Conservation (phyloP, 2,888 invertebrate genomes). For the Drosophila ustulata region DNA sequence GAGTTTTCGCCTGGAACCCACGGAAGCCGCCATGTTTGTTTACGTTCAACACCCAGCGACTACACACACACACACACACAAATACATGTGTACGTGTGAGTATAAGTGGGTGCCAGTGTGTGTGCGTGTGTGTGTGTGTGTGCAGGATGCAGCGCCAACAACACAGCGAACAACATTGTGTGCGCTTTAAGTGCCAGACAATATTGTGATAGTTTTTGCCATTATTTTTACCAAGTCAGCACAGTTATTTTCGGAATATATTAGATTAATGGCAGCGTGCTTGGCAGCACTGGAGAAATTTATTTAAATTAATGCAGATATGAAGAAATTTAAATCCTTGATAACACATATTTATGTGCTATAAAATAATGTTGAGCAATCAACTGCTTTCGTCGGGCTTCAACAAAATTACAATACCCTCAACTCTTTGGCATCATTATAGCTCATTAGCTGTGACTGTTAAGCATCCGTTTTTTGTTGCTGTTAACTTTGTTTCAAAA, state of each 20-base stretch:
- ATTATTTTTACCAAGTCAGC: constrained; percentile 23
- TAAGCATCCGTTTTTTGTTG: constrained; percentile 1
- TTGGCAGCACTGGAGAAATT: not conserved
- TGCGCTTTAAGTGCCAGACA: constrained; percentile 26
- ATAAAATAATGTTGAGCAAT: not conserved
- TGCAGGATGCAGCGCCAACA: constrained; percentile 19
- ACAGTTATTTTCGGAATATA: not conserved
- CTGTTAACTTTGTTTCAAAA: constrained; percentile 21
- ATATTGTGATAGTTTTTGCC: constrained; percentile 35
- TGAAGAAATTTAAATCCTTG: no score
- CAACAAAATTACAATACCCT: not conserved
- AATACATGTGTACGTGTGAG: not conserved
- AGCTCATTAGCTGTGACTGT: constrained; percentile 13
- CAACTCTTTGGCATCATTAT: constrained; percentile 6
- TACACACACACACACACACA: not conserved
- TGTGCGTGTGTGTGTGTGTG: constrained; percentile 18
- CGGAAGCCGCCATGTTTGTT: constrained; percentile 57
- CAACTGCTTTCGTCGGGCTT: not conserved
- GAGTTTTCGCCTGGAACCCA: constrained; percentile 22
- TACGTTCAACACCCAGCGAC: constrained; percentile 38
- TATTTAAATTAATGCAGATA: not conserved
- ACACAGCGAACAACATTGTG: constrained; percentile 12
- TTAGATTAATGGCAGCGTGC: not conserved
- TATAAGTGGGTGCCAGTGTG: not conserved
- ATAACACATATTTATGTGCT: no score